These are phyloP conservation scores for Agonopterix alstromeriana DNA, from an alignment of 2,888 invertebrate species.

Conservation along the genomic window DNA sequence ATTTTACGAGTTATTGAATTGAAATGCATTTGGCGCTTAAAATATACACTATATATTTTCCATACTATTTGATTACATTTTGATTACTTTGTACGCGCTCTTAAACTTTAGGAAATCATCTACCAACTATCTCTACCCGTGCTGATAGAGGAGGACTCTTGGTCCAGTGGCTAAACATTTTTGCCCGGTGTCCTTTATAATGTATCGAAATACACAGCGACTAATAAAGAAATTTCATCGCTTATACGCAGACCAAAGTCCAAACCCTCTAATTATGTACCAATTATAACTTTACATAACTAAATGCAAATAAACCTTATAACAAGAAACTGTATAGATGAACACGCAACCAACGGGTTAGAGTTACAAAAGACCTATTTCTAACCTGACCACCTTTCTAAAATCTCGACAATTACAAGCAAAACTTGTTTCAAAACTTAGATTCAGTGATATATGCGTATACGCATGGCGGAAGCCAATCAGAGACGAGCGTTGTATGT, in stretches of 20 bases:
- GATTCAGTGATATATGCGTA: constrained; percentile 47
- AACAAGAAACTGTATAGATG: constrained; percentile 1
- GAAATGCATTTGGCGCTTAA: too few relatives aligned
- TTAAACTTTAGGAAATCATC: too few relatives aligned
- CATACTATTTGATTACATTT: too few relatives aligned
- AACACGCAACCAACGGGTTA: constrained; percentile 31
- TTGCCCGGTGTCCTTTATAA: too few relatives aligned
- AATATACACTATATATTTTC: too few relatives aligned
- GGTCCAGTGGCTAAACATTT: too few relatives aligned
- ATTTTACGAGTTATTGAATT: too few relatives aligned
- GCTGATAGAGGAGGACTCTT: too few relatives aligned
- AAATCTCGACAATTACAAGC: constrained; percentile 65
- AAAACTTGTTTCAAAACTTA: constrained; percentile 56
- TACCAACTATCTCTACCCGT: too few relatives aligned
- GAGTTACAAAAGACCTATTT: constrained; percentile 38
- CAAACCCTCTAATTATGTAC: constrained; percentile 2
- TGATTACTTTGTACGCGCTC: too few relatives aligned
- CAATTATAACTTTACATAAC: constrained; percentile 20
- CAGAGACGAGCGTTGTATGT: constrained; percentile 16
- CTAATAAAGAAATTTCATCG: not conserved
- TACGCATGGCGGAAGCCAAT: constrained; percentile 42
- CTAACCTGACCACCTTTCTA: constrained; percentile 61
- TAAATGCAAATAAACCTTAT: constrained; percentile 6
- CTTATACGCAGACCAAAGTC: not conserved
- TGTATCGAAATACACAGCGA: too few relatives aligned